These are phyloP conservation scores for Tenthredo notha DNA, from an alignment of 2,888 invertebrate genomes.

Conservation along the genomic window DNA sequence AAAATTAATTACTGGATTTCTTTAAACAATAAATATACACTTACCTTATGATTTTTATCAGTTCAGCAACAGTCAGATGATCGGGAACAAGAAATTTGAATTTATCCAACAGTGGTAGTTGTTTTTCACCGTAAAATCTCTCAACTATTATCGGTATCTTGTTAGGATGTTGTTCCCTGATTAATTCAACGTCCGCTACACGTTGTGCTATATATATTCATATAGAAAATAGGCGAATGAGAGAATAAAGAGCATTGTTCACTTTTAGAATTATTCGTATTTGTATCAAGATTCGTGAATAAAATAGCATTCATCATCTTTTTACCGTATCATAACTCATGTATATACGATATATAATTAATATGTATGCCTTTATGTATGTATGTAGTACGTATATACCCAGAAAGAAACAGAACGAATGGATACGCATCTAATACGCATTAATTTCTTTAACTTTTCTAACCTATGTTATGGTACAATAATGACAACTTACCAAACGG, in stretches of 20 bases:
- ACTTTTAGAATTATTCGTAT: background rate
- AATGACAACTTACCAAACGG: conserved; percentile 70
- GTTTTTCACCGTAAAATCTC: conserved; percentile 88
- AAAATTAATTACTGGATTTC: background rate
- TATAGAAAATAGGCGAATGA: background rate
- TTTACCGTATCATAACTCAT: background rate
- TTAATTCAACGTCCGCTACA: conserved; percentile 70
- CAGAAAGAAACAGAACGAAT: background rate
- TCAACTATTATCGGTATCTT: conserved; percentile 89
- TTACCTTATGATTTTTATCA: conserved; percentile 92
- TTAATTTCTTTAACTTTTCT: background rate
- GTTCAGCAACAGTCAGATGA: conserved; percentile 94
- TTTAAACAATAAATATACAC: conserved; percentile 64
- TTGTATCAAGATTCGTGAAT: background rate
- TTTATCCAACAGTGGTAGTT: conserved; percentile 89
- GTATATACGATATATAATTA: too few relatives aligned
- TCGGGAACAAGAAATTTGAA: conserved; percentile 93
- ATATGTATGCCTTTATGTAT: background rate
- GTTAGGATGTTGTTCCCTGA: conserved; percentile 71
- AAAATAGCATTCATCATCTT: background rate
- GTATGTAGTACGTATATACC: background rate
- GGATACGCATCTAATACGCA: background rate
- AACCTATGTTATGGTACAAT: background rate
- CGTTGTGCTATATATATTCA: conserved; percentile 68
- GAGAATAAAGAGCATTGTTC: background rate